Conservation (phyloP, 2,113 vertebrate species). For the Lophotis ruficrista region DNA sequence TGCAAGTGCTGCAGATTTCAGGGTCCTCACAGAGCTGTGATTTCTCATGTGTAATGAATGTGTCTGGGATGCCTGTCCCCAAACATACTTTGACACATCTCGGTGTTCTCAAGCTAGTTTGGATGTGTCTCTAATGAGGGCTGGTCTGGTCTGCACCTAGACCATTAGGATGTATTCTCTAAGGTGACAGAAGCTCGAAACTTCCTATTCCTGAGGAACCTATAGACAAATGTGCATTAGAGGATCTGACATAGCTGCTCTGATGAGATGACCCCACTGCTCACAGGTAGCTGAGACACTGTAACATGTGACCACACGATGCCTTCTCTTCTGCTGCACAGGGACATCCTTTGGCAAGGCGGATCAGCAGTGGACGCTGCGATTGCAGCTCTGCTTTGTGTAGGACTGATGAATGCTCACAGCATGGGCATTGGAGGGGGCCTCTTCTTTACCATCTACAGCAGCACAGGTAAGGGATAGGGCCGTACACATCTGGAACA, state of each 20-base stretch:
- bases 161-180: not conserved
- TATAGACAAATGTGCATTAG: not conserved
- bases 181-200: not conserved
- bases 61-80: not conserved
- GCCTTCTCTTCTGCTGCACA: constrained; percentile 62
- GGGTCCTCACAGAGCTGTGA: not conserved
- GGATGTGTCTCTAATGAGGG: not conserved
- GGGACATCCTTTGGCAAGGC: constrained; percentile 82
- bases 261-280: not conserved
- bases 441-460: constrained; percentile 89
- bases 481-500: not conserved
- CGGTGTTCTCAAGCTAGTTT: not conserved
- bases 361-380: constrained; percentile 91
- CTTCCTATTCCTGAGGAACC: not conserved
- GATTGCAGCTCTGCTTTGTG: constrained; percentile 88
- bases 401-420: constrained; percentile 90
- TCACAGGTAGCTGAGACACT: not conserved
- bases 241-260: not conserved
- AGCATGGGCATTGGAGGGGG: constrained; percentile 96
- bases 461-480: constrained; percentile 79
- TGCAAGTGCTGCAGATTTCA: not conserved
- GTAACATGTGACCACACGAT: not conserved
- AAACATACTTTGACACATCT: not conserved
- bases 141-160: not conserved
- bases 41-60: not conserved